Evolutionary conservation across 2,797 vertebrate genomes (phyloP), one percentile per base, ranked within the genome.

Genomic region (Urocyon cinereoargenteus): DNA sequence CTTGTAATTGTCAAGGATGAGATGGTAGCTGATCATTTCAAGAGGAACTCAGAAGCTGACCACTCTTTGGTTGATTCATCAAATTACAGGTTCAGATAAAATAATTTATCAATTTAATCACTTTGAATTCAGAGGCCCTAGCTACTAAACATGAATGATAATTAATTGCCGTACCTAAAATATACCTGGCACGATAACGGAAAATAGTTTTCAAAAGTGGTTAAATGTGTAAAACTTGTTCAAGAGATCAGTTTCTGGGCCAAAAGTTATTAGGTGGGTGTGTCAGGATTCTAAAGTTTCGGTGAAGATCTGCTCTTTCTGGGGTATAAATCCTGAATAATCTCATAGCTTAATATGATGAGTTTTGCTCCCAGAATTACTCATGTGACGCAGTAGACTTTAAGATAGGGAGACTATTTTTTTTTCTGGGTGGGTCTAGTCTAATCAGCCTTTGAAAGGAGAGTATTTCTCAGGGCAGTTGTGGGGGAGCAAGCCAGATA

Each of bases 141-240:
- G 94, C 89, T 83, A n/a, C 1, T 66, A 86, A 94, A 91, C 8
- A 57, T 75, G 73, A 64, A 83, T 95, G 51, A 94, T 95, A 91
- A 96, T 86, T 94, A 97, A 95, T 86, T 93, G 11, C 77, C 55
- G 3, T 95, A 68, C 55, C 82, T 95, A 89, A 95, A 92, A 95
- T 86, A 94, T 64, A 94, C 34, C 21, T 70, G 36, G 73, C 2
- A 53, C 91, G 61, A 91, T 92, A 90, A 96, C 79, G 92, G 62
- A 95, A 97, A 96, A 83, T 85, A 53, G 55, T 94, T 92, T 96
- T 40, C 26, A 57, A 72, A 96, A 82, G 81, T 86, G 62, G 45
- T 70, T 64, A 64, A 78, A 92, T 36, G 62, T 88, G 66, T 59
- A 94, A 57, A 85, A 95, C 31, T 83, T 97, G 26, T 57, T 92